Evolutionary conservation across 2,888 invertebrate genomes (phyloP).

Genomic region (Portevinia maculata): DNA sequence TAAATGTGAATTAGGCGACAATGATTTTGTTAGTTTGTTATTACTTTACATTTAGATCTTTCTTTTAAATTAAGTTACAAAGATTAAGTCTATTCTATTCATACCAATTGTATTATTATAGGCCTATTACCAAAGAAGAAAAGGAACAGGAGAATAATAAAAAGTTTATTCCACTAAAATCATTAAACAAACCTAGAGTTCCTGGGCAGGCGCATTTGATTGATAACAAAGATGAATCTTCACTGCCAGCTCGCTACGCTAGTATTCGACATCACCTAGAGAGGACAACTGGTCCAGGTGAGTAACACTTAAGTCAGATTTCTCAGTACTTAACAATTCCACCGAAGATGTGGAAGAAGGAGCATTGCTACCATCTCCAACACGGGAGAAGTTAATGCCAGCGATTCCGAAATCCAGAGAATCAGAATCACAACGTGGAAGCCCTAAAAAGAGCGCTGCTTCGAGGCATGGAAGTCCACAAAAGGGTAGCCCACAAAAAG

Average conservation of each 20-base stretch:
- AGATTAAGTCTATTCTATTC: neutral
- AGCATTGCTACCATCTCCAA: conserved; percentile 87
- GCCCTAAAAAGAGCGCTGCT: conserved; percentile 82
- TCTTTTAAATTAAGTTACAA: too few species aligned
- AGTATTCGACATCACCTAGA: conserved; percentile 89
- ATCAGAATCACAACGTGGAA: conserved; percentile 82
- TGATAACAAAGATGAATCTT: conserved; percentile 83
- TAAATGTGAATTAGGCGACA: too few species aligned
- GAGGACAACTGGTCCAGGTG: conserved; percentile 88
- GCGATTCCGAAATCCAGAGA: conserved; percentile 84
- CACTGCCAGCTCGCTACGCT: conserved; percentile 83
- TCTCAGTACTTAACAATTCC: neutral
- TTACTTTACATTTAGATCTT: too few species aligned
- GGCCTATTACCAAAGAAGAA: conserved; percentile 92
- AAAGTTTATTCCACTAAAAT: conserved; percentile 89
- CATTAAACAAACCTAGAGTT: conserved; percentile 81
- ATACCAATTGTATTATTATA: conserved; percentile 78
- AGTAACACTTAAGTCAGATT: conserved; percentile 36
- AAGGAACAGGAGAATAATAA: conserved; percentile 93
- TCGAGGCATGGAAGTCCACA: conserved; percentile 83
- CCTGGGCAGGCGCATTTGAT: conserved; percentile 85
- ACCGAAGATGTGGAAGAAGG: conserved; percentile 85
- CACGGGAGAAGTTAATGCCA: conserved; percentile 88
- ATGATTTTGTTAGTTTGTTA: too few species aligned
- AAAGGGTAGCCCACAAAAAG: conserved; percentile 84